Conservation (phyloP, 2,113 vertebrate species). For the Corythornis madagascariensis region DNA sequence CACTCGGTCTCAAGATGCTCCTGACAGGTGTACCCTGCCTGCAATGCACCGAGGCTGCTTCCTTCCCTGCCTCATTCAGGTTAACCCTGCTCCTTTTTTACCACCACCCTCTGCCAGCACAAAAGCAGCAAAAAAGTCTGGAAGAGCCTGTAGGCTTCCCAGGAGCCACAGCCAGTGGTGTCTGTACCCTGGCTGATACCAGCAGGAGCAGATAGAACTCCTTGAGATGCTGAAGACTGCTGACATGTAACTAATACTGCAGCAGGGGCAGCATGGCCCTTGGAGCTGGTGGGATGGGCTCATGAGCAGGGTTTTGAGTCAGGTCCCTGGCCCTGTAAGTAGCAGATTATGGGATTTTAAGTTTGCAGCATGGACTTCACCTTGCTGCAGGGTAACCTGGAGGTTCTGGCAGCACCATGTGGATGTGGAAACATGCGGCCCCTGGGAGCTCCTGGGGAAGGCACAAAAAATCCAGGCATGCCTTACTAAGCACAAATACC, state of each 20-base stretch:
- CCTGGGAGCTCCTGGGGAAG: background rate
- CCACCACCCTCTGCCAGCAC: background rate
- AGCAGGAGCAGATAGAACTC: background rate
- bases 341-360: background rate
- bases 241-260: fast-evolving
- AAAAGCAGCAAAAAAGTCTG: background rate
- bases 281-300: background rate
- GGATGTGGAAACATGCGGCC: background rate
- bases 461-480: background rate
- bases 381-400: background rate
- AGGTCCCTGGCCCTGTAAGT: background rate
- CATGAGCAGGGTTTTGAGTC: background rate
- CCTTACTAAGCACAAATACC: background rate
- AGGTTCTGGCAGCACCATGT: background rate
- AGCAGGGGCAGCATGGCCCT: fast-evolving
- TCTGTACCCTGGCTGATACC: background rate
- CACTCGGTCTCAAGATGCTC: background rate
- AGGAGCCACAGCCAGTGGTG: fast-evolving
- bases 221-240: background rate
- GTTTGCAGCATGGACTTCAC: background rate
- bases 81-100: background rate
- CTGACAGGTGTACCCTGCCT: background rate
- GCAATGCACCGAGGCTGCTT: fast-evolving
- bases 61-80: background rate
- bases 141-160: background rate